A percentile compares a stretch with the other conserved stretches of the same genome.
phyloP scores from a whole-genome alignment of 2,113 vertebrate species.

The Chinchilla lanigera region DNA sequence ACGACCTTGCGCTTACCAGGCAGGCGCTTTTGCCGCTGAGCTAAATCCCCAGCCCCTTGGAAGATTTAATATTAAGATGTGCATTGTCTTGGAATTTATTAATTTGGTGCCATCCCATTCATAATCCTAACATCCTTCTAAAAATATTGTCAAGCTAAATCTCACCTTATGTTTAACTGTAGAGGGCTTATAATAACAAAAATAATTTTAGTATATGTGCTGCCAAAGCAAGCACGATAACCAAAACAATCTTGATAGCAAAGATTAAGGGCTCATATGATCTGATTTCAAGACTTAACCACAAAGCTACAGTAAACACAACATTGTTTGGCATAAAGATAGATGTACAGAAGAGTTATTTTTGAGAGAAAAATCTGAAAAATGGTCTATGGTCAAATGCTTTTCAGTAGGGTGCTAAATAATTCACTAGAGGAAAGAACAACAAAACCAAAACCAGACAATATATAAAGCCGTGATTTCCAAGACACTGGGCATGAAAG shows the following conservation, averaged over 20 bases:
- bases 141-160: background rate
- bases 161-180: background rate
- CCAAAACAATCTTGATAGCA: background rate
- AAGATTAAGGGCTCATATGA: background rate
- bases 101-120: background rate
- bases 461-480: background rate
- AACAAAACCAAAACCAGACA: background rate
- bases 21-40: no score
- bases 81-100: background rate
- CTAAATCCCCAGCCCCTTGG: no score
- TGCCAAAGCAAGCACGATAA: background rate
- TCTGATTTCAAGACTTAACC: constrained; percentile 12
- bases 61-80: constrained; percentile 6
- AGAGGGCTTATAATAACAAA: background rate
- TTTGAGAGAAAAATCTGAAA: background rate
- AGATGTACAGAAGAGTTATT: background rate
- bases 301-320: background rate
- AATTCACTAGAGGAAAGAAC: background rate
- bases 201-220: background rate
- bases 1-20: no score
- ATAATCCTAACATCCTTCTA: background rate
- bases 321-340: background rate
- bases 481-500: background rate
- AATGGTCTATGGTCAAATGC: background rate
- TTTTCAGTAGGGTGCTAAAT: background rate